A percentile compares a stretch with the other conserved stretches of the same genome.
Conservation (phyloP, 1,140 invertebrate species). For the Globodera rostochiensis region DNA sequence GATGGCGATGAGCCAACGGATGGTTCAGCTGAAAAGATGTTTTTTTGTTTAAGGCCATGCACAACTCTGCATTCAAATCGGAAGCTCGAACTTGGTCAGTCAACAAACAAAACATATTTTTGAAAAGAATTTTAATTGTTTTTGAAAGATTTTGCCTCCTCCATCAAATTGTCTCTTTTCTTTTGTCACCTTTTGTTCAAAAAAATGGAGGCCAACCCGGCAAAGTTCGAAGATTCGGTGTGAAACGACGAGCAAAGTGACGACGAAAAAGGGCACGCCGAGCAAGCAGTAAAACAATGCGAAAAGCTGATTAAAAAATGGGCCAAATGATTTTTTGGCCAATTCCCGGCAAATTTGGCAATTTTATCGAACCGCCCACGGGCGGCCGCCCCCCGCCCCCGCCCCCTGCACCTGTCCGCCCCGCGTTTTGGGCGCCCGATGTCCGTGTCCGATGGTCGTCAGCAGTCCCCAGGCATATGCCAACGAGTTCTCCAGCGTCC, state of each 20-base stretch:
- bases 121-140: no score
- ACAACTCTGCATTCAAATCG: no score
- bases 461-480: conserved; percentile 46
- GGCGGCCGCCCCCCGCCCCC: not conserved
- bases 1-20: conserved; percentile 7
- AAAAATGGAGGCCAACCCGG: conserved; percentile 4
- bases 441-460: conserved; percentile 47
- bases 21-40: not conserved
- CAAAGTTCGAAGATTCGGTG: conserved; percentile 30
- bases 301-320: conserved; percentile 32
- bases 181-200: not conserved
- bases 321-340: not conserved
- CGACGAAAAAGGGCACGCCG: conserved; percentile 45
- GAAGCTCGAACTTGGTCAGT: no score
- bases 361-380: no score
- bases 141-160: no score
- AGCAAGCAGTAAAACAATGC: conserved; percentile 41
- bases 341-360: no score
- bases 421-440: conserved; percentile 38
- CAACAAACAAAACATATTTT: no score
- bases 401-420: conserved; percentile 35
- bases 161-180: not conserved
- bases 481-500: conserved; percentile 45
- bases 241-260: conserved; percentile 42
- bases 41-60: no score